Conservation (phyloP, 2,888 invertebrate species). For the Leptogaster cylindrica region DNA sequence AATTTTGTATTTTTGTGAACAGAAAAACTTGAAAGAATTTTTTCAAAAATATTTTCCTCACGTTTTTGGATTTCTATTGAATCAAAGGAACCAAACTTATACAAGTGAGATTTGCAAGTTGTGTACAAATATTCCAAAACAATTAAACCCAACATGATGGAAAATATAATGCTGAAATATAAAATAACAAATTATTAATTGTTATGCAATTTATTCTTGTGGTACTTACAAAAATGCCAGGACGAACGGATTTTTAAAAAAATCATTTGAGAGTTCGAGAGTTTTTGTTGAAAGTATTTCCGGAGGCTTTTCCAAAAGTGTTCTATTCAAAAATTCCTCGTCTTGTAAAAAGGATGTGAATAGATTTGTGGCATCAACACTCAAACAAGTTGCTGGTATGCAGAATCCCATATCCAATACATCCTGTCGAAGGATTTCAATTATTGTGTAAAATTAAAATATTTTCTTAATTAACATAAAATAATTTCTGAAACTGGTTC, state of each 20-base stretch:
- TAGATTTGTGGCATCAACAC: slow-evolving; percentile 40
- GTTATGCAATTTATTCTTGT: neutral
- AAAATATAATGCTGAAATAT: neutral
- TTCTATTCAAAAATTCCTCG: slow-evolving; percentile 38
- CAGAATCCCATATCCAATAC: slow-evolving; percentile 48
- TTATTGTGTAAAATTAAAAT: neutral
- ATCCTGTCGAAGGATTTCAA: slow-evolving; percentile 41
- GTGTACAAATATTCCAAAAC: neutral
- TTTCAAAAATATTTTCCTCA: slow-evolving; percentile 30
- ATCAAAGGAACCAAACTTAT: neutral
- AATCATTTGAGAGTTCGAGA: slow-evolving; percentile 45
- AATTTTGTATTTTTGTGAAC: slow-evolving; percentile 44
- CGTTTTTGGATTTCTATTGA: slow-evolving; percentile 7
- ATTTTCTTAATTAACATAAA: no score
- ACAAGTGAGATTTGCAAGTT: neutral
- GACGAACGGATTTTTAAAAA: slow-evolving; percentile 44
- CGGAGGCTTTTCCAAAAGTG: slow-evolving; percentile 40
- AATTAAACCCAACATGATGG: neutral
- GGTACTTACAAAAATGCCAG: slow-evolving; percentile 46
- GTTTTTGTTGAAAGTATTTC: slow-evolving; percentile 46
- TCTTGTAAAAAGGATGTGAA: slow-evolving; percentile 39
- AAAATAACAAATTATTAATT: neutral
- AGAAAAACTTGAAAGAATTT: slow-evolving; percentile 47
- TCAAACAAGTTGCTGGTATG: slow-evolving; percentile 46
- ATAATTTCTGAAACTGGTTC: neutral